Conservation (phyloP, 2,113 vertebrate species). For the Spheniscus mendiculus region DNA sequence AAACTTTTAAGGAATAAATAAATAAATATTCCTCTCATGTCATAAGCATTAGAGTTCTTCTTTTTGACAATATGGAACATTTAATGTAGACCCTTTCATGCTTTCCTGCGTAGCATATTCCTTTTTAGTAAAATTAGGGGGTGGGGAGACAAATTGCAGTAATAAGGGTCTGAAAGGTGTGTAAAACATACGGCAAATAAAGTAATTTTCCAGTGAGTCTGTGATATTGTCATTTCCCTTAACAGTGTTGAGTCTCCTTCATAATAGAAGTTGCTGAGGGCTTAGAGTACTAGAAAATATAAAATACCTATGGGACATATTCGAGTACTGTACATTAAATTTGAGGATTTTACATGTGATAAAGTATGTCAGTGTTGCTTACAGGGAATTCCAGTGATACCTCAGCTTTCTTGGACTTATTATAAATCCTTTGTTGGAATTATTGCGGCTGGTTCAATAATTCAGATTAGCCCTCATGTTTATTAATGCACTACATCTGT, state of each 20-base stretch:
- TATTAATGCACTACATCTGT: conserved; percentile 99
- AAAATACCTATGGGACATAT: conserved; percentile 81
- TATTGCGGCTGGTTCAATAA: conserved; percentile 99
- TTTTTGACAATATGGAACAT: conserved; percentile 19
- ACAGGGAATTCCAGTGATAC: conserved; percentile 88
- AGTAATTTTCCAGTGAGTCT: conserved; percentile 68
- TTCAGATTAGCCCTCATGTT: conserved; percentile 99
- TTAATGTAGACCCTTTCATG: conserved; percentile 8
- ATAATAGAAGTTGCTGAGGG: conserved; percentile 73
- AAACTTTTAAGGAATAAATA: conserved; percentile 47
- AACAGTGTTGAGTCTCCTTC: conserved; percentile 66
- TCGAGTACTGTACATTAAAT: conserved; percentile 86
- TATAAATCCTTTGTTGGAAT: conserved; percentile 96
- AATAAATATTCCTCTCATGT: not conserved
- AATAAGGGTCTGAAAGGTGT: conserved; percentile 59
- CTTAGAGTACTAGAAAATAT: conserved; percentile 75
- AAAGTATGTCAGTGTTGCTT: conserved; percentile 85
- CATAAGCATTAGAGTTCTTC: not conserved
- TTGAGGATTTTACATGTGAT: conserved; percentile 89
- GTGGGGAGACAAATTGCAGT: conserved; percentile 37
- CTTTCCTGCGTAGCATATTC: conserved; percentile 11
- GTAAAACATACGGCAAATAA: conserved; percentile 52
- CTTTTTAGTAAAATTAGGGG: conserved; percentile 62
- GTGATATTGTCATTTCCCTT: conserved; percentile 66
- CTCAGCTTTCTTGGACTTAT: conserved; percentile 86